These are phyloP conservation scores for Diglossa cyanea DNA, from an alignment of 2,797 vertebrate species.

Conservation along the genomic window DNA sequence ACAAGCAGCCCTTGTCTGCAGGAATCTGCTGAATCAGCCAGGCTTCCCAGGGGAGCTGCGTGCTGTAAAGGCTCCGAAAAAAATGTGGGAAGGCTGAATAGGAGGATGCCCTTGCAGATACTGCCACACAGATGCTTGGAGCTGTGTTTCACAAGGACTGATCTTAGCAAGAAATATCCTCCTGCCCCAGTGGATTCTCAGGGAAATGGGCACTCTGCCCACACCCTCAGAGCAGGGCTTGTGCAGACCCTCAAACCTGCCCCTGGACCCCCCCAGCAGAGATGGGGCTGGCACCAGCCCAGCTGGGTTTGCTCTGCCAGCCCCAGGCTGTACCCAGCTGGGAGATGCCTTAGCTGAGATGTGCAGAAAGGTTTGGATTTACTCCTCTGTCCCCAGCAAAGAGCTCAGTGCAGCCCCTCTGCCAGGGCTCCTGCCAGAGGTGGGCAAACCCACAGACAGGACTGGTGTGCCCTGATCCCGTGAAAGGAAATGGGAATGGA, in stretches of 20 bases:
- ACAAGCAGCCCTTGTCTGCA: conserved; percentile 35
- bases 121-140: background rate
- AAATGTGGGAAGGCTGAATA: background rate
- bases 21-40: conserved; percentile 61
- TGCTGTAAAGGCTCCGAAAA: background rate
- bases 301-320: background rate
- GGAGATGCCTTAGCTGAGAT: background rate
- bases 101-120: background rate
- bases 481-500: background rate
- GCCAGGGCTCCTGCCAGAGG: background rate
- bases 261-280: rapidly evolving
- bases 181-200: background rate
- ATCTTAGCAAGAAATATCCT: background rate
- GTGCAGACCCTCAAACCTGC: background rate
- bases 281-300: background rate
- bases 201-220: background rate
- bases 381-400: background rate
- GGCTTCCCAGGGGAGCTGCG: conserved; percentile 33
- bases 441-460: background rate
- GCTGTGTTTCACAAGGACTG: background rate
- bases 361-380: background rate
- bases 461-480: background rate
- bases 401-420: rapidly evolving
- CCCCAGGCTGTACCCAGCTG: background rate
- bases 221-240: background rate